Percentiles rank a stretch among this genome's conserved stretches.
These are phyloP conservation scores for Ochropacha duplaris DNA, from an alignment of 2,888 invertebrate genomes.

Conservation along the genomic window DNA sequence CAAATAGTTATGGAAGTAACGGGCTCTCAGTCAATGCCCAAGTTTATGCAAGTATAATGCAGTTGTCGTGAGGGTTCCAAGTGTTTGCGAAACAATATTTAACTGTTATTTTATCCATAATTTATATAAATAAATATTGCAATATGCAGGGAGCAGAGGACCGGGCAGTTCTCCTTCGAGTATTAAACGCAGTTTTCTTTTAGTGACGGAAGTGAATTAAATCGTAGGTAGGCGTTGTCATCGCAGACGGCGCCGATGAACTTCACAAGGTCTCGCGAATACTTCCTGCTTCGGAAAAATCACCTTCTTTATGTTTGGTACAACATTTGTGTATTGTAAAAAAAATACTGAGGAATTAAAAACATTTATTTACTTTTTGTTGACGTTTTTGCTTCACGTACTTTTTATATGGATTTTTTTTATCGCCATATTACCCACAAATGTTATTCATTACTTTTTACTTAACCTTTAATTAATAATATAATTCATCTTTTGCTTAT, in stretches of 20 bases:
- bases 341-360: not conserved
- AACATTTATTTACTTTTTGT: not conserved
- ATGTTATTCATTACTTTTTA: no score
- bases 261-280: conserved; percentile 60
- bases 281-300: conserved; percentile 60
- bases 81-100: no score
- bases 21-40: conserved; percentile 8
- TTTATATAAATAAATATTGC: no score
- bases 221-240: conserved; percentile 32
- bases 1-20: conserved; percentile 31
- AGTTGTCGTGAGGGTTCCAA: conserved; percentile 22
- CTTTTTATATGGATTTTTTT: no score
- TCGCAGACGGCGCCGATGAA: conserved; percentile 59
- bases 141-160: conserved; percentile 44
- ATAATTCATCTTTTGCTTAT: no score
- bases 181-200: conserved; percentile 69
- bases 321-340: not conserved
- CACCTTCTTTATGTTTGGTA: conserved; percentile 30
- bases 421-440: no score
- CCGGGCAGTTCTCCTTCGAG: no score
- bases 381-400: not conserved
- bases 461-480: no score
- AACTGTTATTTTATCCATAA: no score
- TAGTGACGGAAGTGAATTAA: conserved; percentile 54
- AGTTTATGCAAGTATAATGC: conserved; percentile 36